Conservation (phyloP, 2,888 invertebrate genomes). For the Epirrita christyi region DNA sequence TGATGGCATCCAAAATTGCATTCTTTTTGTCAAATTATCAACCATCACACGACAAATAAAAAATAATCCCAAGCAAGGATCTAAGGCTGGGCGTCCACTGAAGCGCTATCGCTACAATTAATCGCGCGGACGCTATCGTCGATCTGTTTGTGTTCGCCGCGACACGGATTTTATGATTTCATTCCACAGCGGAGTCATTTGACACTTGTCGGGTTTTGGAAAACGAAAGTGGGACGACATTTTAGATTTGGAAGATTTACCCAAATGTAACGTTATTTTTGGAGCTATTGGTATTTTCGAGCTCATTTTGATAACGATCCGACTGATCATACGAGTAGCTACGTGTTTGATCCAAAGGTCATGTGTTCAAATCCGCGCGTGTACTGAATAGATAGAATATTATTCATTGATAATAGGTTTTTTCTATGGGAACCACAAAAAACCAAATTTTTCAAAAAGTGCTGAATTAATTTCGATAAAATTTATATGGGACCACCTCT, state of each 20-base stretch:
- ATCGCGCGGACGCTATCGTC: conserved; percentile 58
- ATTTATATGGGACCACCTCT: too few relatives aligned
- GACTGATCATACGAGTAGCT: background rate
- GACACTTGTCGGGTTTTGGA: conserved; percentile 50
- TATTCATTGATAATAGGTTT: too few relatives aligned
- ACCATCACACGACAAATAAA: conserved; percentile 19
- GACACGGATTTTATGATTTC: conserved; percentile 62
- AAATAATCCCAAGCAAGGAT: conserved; percentile 20
- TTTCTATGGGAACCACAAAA: too few relatives aligned
- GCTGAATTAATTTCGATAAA: too few relatives aligned
- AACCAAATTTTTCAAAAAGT: too few relatives aligned
- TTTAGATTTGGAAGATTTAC: conserved; percentile 18
- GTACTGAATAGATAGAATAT: background rate
- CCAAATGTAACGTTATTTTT: conserved; percentile 7
- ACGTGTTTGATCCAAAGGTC: too few relatives aligned
- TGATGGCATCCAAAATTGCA: conserved; percentile 5
- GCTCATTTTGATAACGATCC: background rate
- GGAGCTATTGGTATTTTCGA: conserved; percentile 5
- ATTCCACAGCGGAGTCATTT: conserved; percentile 59
- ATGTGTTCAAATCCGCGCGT: background rate
- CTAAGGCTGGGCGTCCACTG: conserved; percentile 17
- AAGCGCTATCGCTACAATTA: conserved; percentile 41
- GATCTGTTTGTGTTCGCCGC: conserved; percentile 58
- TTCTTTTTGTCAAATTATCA: conserved; percentile 21
- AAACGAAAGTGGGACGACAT: conserved; percentile 31